phyloP scores from a whole-genome alignment of 2,888 invertebrate genomes.

The Nomada goodeniana region DNA sequence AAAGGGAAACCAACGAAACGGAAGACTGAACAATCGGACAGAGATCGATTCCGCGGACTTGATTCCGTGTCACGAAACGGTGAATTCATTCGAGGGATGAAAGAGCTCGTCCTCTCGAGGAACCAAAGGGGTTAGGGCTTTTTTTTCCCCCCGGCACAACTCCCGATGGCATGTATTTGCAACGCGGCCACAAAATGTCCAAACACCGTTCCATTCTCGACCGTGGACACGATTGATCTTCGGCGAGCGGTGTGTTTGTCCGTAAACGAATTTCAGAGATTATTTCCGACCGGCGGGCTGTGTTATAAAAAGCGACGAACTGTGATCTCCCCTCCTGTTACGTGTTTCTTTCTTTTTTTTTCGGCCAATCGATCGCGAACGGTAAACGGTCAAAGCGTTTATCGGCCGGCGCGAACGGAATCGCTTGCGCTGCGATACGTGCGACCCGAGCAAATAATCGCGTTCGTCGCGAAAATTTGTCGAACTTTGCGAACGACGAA shows the following conservation, averaged over 20 bases:
- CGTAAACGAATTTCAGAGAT: conserved; percentile 57
- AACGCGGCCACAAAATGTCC: neutral
- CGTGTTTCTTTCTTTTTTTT: conserved; percentile 3
- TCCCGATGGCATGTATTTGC: neutral
- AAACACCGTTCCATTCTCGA: conserved; percentile 10
- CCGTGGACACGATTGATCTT: conserved; percentile 32
- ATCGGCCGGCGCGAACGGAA: conserved; percentile 35
- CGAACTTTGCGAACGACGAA: neutral
- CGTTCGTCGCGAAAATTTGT: conserved; percentile 33
- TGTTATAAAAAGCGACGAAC: conserved; percentile 54
- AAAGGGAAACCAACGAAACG: too few relatives aligned
- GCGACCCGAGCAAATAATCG: conserved; percentile 42
- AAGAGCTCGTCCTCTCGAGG: too few relatives aligned
- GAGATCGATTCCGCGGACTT: too few relatives aligned
- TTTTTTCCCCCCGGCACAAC: too few relatives aligned
- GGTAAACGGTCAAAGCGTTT: conserved; percentile 49
- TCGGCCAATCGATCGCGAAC: conserved; percentile 39
- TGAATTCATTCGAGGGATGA: too few relatives aligned
- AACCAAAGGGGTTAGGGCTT: too few relatives aligned
- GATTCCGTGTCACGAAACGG: too few relatives aligned
- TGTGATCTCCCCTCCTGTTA: conserved; percentile 44
- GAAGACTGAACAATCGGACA: too few relatives aligned
- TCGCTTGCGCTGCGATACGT: conserved; percentile 47
- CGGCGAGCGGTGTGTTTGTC: conserved; percentile 32
- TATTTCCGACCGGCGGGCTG: conserved; percentile 44